Evolutionary conservation across 2,888 invertebrate species (phyloP).

Genomic region (Caenorhabditis macrosperma): DNA sequence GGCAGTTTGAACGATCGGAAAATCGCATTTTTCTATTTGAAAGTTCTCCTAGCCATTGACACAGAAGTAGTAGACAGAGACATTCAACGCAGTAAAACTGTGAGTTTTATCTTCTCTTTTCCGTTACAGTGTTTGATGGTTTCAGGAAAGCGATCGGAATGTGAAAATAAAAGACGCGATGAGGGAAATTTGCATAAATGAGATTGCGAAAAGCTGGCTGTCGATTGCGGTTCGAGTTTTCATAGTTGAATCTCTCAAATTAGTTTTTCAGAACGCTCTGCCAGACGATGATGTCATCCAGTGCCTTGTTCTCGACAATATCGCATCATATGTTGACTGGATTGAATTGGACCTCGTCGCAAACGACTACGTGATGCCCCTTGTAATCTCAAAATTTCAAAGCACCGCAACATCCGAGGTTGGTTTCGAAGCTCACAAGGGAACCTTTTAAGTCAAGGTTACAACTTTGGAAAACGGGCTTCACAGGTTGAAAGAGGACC

Average conservation of each 20-base stretch:
- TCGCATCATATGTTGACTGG: conserved; percentile 84
- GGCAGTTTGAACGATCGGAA: conserved; percentile 42
- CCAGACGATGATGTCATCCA: conserved; percentile 53
- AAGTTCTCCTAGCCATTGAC: conserved; percentile 83
- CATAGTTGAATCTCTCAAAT: neutral
- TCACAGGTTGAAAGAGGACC: too few species aligned
- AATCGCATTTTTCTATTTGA: conserved; percentile 82
- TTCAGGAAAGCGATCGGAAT: conserved; percentile 82
- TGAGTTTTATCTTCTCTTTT: conserved; percentile 52
- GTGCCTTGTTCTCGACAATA: conserved; percentile 82
- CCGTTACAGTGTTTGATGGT: neutral
- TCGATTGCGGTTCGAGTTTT: conserved; percentile 82
- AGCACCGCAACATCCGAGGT: conserved; percentile 64
- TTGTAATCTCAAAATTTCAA: conserved; percentile 80
- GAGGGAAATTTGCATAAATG: conserved; percentile 83
- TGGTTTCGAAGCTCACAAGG: neutral
- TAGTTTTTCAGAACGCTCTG: conserved; percentile 21
- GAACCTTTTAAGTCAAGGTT: too few species aligned
- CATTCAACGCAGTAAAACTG: conserved; percentile 81
- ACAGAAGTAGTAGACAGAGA: conserved; percentile 83
- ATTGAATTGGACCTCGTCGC: conserved; percentile 84
- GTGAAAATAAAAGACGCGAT: conserved; percentile 83
- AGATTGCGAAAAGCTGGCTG: conserved; percentile 83
- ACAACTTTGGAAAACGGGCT: too few species aligned
- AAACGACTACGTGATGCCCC: conserved; percentile 83